A percentile compares a stretch with the other conserved stretches of the same genome.
These are phyloP conservation scores for Bettongia penicillata DNA, from an alignment of 2,113 vertebrate species.

Conservation along the genomic window DNA sequence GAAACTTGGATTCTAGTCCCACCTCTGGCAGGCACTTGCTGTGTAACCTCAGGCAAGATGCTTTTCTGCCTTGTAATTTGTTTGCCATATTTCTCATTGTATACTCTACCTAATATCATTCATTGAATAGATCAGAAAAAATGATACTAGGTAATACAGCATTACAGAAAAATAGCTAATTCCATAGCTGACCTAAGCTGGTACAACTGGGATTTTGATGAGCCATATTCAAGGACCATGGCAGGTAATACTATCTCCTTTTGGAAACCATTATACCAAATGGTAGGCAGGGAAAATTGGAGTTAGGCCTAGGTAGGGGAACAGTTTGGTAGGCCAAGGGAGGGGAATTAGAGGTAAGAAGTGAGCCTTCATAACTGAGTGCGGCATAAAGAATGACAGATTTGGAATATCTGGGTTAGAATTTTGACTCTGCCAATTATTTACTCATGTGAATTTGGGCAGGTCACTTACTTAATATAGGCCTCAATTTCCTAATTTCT, in stretches of 20 bases:
- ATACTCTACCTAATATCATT: not conserved
- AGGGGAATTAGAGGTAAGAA: too few species aligned
- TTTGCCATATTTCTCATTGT: not conserved
- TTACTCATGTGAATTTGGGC: too few species aligned
- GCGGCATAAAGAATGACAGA: too few species aligned
- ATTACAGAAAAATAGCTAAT: not conserved
- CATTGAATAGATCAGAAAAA: not conserved
- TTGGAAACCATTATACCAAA: not conserved
- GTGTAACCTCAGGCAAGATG: not conserved
- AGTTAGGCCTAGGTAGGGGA: too few species aligned
- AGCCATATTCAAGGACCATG: not conserved
- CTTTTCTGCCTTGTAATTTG: not conserved
- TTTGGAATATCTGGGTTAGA: too few species aligned
- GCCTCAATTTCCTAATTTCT: too few species aligned
- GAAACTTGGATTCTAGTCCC: not conserved
- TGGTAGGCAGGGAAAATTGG: too few species aligned
- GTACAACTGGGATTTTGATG: not conserved
- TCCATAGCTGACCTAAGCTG: not conserved
- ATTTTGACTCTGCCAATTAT: too few species aligned
- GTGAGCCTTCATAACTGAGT: too few species aligned
- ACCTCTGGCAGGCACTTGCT: not conserved
- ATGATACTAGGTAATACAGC: not conserved
- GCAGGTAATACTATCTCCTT: not conserved
- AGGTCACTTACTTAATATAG: too few species aligned
- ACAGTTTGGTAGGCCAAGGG: too few species aligned